Conservation (phyloP, 92 coral and sea anemone species). For the Pocillopora meandrina region DNA sequence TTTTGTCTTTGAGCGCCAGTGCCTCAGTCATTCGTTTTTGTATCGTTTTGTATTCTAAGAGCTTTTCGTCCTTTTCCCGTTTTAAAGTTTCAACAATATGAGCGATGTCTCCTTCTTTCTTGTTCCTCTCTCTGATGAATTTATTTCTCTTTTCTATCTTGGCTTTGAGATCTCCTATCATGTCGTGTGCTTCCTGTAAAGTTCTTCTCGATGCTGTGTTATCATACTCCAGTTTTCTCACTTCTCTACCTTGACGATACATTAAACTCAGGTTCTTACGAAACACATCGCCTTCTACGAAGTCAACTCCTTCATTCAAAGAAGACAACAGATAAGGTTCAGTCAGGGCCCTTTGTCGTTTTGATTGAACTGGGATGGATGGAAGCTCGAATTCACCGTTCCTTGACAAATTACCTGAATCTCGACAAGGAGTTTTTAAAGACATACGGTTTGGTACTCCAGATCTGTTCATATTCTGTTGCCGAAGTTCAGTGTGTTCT, state of each 20-base stretch:
- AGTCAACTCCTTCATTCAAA: neutral
- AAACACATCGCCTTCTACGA: conserved; percentile 28
- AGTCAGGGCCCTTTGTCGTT: conserved; percentile 8
- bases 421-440: neutral
- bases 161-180: conserved; percentile 41
- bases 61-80: conserved; percentile 59
- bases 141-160: conserved; percentile 54
- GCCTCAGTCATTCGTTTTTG: conserved; percentile 55
- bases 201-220: conserved; percentile 45
- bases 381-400: conserved; percentile 4
- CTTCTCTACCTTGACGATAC: conserved; percentile 57
- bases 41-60: conserved; percentile 45
- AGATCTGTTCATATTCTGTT: conserved; percentile 18
- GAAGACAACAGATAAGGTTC: conserved; percentile 5
- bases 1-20: conserved; percentile 39
- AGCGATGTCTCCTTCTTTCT: conserved; percentile 46
- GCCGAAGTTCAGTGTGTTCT: conserved; percentile 16
- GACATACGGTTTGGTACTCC: neutral
- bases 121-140: conserved; percentile 42
- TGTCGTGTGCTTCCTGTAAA: conserved; percentile 41
- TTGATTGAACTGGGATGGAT: conserved; percentile 2
- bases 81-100: conserved; percentile 37
- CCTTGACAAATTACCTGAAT: conserved; percentile 5
- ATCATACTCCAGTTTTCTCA: conserved; percentile 51
- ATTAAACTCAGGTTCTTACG: conserved; percentile 52